These are phyloP conservation scores for Drosophila nasuta DNA, from an alignment of 1,140 invertebrate genomes.

Conservation along the genomic window DNA sequence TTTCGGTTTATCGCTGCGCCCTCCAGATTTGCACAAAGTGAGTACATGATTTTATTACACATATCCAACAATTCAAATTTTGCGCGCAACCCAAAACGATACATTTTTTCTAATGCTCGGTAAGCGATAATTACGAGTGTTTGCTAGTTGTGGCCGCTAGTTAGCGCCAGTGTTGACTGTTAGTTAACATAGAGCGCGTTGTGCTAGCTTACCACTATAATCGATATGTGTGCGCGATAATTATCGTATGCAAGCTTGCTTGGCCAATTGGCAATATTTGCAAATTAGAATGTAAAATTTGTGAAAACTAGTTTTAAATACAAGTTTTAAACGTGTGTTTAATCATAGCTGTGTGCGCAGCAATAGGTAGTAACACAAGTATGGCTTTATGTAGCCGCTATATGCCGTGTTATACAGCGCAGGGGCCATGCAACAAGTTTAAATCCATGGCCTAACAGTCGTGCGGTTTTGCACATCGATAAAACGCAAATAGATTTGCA, in stretches of 20 bases:
- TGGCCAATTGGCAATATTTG: neutral
- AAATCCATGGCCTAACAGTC: constrained; percentile 4
- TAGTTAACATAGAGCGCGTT: constrained; percentile 28
- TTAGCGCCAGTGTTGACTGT: constrained; percentile 6
- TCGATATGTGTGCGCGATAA: constrained; percentile 2
- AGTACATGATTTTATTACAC: constrained; percentile 47
- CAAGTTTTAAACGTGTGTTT: too few species aligned
- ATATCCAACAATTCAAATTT: neutral
- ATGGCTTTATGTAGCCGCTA: too few species aligned
- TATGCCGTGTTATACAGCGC: too few species aligned
- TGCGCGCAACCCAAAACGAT: constrained; percentile 1
- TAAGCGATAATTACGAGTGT: constrained; percentile 9
- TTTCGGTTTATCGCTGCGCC: constrained; percentile 81
- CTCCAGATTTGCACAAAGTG: constrained; percentile 79
- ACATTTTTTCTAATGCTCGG: neutral
- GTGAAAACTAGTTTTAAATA: too few species aligned
- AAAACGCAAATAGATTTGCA: constrained; percentile 8
- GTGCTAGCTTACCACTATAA: neutral
- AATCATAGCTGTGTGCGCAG: too few species aligned
- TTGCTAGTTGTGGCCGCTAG: constrained; percentile 20
- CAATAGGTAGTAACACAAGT: neutral
- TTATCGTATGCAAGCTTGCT: neutral
- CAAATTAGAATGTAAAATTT: neutral
- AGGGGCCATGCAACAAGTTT: neutral
- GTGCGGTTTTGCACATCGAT: constrained; percentile 11